Evolutionary conservation across 2,888 invertebrate species (phyloP).

Genomic region (Trachelus iudaicus): DNA sequence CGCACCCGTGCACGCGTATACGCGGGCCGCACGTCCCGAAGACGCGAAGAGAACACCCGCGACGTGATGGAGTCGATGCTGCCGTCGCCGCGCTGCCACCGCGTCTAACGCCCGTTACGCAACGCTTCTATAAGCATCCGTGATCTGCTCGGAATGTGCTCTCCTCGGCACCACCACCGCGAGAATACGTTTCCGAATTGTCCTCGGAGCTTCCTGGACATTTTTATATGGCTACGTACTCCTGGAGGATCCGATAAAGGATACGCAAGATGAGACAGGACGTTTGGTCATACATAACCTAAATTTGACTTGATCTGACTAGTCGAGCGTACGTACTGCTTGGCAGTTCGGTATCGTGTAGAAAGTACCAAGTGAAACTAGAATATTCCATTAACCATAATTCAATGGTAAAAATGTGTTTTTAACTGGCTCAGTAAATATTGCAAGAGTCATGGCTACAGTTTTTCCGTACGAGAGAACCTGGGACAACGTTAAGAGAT

Average conservation of each 20-base stretch:
- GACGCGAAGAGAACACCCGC: neutral
- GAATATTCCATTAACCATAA: neutral
- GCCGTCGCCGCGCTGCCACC: conserved; percentile 42
- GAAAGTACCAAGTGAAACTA: neutral
- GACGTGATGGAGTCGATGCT: conserved; percentile 10
- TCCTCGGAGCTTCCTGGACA: neutral
- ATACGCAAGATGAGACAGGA: neutral
- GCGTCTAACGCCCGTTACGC: conserved; percentile 56
- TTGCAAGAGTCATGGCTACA: neutral
- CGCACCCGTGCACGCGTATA: neutral
- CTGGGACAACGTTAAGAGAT: neutral
- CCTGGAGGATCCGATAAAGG: neutral
- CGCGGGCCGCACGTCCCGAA: neutral
- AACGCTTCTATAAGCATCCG: conserved; percentile 65
- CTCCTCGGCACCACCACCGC: conserved; percentile 13
- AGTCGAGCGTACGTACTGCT: neutral
- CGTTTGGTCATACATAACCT: neutral
- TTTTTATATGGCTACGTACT: neutral
- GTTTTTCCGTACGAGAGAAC: neutral
- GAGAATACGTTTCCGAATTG: neutral
- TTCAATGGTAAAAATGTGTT: neutral
- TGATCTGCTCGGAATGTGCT: conserved; percentile 61
- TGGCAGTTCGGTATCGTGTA: neutral
- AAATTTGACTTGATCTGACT: neutral
- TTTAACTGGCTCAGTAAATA: neutral